Base-by-base conservation (phyloP, 2,888 invertebrate genomes). In the Baronia brevicornis region DNA sequence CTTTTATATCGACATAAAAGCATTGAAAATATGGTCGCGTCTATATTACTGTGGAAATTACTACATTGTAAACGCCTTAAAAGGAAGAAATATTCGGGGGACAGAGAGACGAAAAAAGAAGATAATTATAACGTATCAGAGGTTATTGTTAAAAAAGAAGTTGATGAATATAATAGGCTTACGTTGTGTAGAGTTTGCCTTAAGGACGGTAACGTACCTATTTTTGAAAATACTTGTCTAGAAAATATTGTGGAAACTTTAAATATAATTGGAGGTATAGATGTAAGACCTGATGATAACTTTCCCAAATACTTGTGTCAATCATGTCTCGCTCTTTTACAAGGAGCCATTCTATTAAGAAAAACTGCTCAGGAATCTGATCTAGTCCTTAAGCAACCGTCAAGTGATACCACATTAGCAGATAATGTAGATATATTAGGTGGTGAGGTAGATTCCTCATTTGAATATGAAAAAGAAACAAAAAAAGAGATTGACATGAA, bases 361-460 rank as follows among this genome's bases (percentile, higher is more conserved):
- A 75, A 68, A 60, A 77, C 68, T 14, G 82, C 82, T 2, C 68
- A 66, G 40, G 39, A 63, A 7, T 62, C 79, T 1, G 70, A 80
- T 11, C 28, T 54, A 27, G 14, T 53, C 2, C 50, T 82, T 1
- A 61, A 55, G 25, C 48, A 58, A 10, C 49, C 53, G 5, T 38
- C 42, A 38, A 42, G 38, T 30, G 43, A 48, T 28, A 20, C 35
- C 14, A 6, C 28, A 10, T 32, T n/a, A n/a, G n/a, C 31, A 3
- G 36, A 49, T 22, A 35, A 34, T 8, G 27, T 36, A 12, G 39
- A 33, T 17, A 11, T 9, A n/a, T 6, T 27, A 32, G 18, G 14
- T 19, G 9, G 33, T 20, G 39, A 37, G 2, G 9, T 12, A 19
- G 23, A 36, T 14, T 7, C 10, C 1, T 18, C 10, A 23, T 20